Percentiles rank a stretch among this genome's conserved stretches.
Conservation (phyloP, 2,888 invertebrate genomes). For the Idaea aversata region DNA sequence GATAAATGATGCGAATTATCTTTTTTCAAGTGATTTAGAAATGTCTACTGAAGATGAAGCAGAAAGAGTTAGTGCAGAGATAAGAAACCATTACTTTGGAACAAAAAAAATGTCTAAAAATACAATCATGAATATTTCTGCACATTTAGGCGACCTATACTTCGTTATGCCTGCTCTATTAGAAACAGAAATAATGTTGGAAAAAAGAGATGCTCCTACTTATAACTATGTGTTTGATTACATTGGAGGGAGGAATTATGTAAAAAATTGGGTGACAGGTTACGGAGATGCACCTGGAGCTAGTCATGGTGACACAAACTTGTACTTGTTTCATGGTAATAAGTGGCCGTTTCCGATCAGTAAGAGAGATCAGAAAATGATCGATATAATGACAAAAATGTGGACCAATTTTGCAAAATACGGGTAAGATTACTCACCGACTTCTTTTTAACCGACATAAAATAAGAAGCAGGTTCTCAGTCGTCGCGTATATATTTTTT, state of each 20-base stretch:
- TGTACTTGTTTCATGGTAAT: slow-evolving; percentile 58
- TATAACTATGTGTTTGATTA: slow-evolving; percentile 67
- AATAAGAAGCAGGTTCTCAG: neutral
- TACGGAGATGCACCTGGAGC: slow-evolving; percentile 50
- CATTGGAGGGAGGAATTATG: slow-evolving; percentile 55
- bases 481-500: too few relatives aligned
- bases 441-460: too few relatives aligned
- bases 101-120: slow-evolving; percentile 60
- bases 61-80: slow-evolving; percentile 35
- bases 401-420: slow-evolving; percentile 73
- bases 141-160: slow-evolving; percentile 57
- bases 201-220: slow-evolving; percentile 38
- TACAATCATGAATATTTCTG: slow-evolving; percentile 48
- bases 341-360: slow-evolving; percentile 52
- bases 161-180: slow-evolving; percentile 57
- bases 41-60: slow-evolving; percentile 53
- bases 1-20: slow-evolving; percentile 46
- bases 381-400: slow-evolving; percentile 57
- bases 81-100: slow-evolving; percentile 67
- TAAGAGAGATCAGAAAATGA: slow-evolving; percentile 46
- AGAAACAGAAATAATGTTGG: slow-evolving; percentile 44
- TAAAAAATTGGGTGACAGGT: slow-evolving; percentile 49
- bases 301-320: slow-evolving; percentile 63
- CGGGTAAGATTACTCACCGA: slow-evolving; percentile 49
- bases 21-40: slow-evolving; percentile 59